These are phyloP conservation scores for Steinernema feltiae DNA, from an alignment of 1,140 invertebrate species.

Conservation along the genomic window DNA sequence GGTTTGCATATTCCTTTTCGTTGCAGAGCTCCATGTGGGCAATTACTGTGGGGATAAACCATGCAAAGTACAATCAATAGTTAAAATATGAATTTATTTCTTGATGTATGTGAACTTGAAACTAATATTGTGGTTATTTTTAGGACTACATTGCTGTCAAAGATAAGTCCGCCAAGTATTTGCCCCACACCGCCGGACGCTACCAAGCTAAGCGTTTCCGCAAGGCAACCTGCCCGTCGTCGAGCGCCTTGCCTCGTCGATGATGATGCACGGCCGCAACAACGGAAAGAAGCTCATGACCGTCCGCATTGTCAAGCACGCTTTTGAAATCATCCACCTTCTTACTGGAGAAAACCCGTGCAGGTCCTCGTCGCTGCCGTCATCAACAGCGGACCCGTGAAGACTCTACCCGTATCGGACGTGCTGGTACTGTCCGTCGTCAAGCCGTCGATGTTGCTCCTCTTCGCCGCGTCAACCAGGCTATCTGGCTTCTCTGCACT, in stretches of 20 bases:
- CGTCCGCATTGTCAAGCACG: slow-evolving; percentile 95
- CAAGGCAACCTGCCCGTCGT: slow-evolving; percentile 98
- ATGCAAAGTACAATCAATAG: neutral
- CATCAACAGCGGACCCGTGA: slow-evolving; percentile 98
- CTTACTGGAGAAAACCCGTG: slow-evolving; percentile 86
- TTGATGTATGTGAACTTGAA: too few relatives aligned
- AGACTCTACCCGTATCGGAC: slow-evolving; percentile 98
- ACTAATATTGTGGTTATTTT: slow-evolving; percentile 48
- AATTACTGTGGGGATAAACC: slow-evolving; percentile 1
- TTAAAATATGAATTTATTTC: too few relatives aligned
- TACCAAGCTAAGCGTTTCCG: slow-evolving; percentile 98
- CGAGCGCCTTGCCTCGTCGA: slow-evolving; percentile 88
- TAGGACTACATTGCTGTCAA: slow-evolving; percentile 87
- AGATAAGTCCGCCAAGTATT: slow-evolving; percentile 95
- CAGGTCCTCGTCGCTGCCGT: slow-evolving; percentile 93
- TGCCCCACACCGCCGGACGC: slow-evolving; percentile 93
- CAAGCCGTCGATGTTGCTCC: slow-evolving; percentile 99
- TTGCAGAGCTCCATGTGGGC: neutral
- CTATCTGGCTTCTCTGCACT: slow-evolving; percentile 96
- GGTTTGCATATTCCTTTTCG: neutral
- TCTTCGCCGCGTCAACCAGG: slow-evolving; percentile 93
- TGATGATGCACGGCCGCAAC: slow-evolving; percentile 99
- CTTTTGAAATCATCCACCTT: slow-evolving; percentile 98
- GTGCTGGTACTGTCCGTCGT: slow-evolving; percentile 95
- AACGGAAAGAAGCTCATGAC: slow-evolving; percentile 99